Evolutionary conservation across 2,888 invertebrate species (phyloP), one percentile per base, ranked within the genome.

Genomic region (Hofmannophila pseudospretella): DNA sequence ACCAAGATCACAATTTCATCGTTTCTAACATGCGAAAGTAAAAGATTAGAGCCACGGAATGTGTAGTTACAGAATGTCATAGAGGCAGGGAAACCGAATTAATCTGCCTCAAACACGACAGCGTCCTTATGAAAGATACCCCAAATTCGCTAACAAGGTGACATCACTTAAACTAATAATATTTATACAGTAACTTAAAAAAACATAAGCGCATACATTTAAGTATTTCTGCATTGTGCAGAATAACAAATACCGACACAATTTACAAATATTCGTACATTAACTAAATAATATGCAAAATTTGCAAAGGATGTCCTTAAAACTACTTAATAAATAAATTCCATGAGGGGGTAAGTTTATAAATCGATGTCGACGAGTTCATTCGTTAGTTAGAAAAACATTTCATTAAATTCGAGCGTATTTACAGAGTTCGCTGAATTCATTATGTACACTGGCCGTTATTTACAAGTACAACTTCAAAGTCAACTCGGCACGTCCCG

Each of bases 171-270:
- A 25, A 30, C 26, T 35, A 25, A 27, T 34, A 29, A 34, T 63
- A 61, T 71, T 68, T 74, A 67, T 75, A 82, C 74, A 84, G 72
- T 73, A 65, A 76, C 67, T 67, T 74, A 76, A 67, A 72, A 16
- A 68, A 76, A 77, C 68, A 82, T 85, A 86, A 86, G 86, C 86
- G 86, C 86, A 86, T 84, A 85, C 79, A 81, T 71, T 77, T 77
- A 84, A 82, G 74, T 85, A 86, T 84, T 86, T 86, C 86, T 71
- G 85, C 86, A 85, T 85, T 86, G 74, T 86, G 85, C 86, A 86
- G 86, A 86, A 86, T 86, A 86, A 86, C 86, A 85, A n/a, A 81
- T 85, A 84, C 80, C 75, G 84, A 84, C 82, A 80, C 79, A 85
- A 85, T 86, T 85, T 86, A 86, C 85, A 86, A 79, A 80, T 76